phyloP scores from a whole-genome alignment of 2,888 invertebrate species.

The Hydrotaea cyrtoneurina region DNA sequence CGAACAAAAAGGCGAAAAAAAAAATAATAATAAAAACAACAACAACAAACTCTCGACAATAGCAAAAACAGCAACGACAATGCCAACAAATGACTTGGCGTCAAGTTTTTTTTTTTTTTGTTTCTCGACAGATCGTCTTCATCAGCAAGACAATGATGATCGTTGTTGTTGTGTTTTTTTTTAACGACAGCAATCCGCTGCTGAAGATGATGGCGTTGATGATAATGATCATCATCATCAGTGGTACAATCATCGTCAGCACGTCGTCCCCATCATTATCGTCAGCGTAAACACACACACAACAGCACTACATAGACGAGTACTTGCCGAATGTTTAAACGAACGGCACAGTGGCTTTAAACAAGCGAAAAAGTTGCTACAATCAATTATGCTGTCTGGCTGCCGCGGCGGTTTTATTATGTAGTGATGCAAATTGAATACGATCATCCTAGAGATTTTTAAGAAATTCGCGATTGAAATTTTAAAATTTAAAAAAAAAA shows the following conservation, averaged over 20 bases:
- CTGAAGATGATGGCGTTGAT: constrained; percentile 23
- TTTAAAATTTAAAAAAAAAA: no score
- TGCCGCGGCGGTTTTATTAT: no score
- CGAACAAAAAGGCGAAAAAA: constrained; percentile 40
- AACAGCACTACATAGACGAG: background rate
- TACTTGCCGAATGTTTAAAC: background rate
- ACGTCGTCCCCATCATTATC: background rate
- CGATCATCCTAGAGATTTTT: no score
- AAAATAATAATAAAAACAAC: constrained; percentile 29
- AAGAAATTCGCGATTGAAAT: no score
- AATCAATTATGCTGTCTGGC: no score
- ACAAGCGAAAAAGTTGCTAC: background rate
- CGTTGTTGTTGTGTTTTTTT: background rate
- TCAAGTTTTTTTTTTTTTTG: constrained; percentile 61
- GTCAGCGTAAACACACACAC: background rate
- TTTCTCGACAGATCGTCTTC: constrained; percentile 30
- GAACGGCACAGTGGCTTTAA: background rate
- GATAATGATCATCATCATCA: constrained; percentile 27
- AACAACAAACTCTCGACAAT: background rate
- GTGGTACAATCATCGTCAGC: background rate
- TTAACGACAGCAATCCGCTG: constrained; percentile 11
- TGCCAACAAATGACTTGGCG: constrained; percentile 42
- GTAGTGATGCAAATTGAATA: no score
- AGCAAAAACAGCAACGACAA: background rate
- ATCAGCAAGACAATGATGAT: background rate